These are phyloP conservation scores for Sylvilagus bachmani DNA, from an alignment of 2,113 vertebrate species.

Conservation along the genomic window DNA sequence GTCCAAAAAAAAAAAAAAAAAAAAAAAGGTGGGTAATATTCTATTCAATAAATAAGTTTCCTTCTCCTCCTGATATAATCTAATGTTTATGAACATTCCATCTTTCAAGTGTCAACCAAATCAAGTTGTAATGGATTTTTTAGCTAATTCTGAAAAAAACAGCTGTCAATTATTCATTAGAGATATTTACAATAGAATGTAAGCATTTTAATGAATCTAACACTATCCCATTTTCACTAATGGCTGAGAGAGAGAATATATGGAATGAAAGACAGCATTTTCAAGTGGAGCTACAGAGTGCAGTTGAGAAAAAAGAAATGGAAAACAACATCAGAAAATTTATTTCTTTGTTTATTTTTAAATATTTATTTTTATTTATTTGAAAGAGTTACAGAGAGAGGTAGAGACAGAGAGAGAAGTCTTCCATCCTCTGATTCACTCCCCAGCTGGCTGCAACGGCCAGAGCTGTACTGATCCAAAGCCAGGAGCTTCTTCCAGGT, in stretches of 20 bases:
- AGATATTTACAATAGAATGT: neutral
- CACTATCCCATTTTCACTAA: neutral
- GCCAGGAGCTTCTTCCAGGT: no score
- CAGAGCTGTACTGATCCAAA: no score
- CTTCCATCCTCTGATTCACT: no score
- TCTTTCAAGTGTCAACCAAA: neutral
- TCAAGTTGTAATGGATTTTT: conserved; percentile 44
- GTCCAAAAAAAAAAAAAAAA: no score
- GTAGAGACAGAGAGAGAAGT: no score
- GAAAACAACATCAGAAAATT: neutral
- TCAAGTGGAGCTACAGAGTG: neutral
- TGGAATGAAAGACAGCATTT: neutral
- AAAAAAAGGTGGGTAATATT: conserved; percentile 37
- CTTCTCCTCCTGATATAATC: neutral
- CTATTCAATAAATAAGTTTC: conserved; percentile 54
- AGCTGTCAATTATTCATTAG: neutral
- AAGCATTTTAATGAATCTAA: neutral
- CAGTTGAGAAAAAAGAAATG: conserved; percentile 8
- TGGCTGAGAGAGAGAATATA: neutral
- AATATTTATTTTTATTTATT: no score
- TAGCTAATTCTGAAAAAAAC: neutral
- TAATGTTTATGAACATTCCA: neutral
- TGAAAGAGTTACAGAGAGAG: no score
- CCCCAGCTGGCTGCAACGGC: no score
- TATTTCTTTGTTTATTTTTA: neutral